These are phyloP conservation scores for Synchiropus splendidus DNA, from an alignment of 2,113 vertebrate genomes.

Conservation along the genomic window DNA sequence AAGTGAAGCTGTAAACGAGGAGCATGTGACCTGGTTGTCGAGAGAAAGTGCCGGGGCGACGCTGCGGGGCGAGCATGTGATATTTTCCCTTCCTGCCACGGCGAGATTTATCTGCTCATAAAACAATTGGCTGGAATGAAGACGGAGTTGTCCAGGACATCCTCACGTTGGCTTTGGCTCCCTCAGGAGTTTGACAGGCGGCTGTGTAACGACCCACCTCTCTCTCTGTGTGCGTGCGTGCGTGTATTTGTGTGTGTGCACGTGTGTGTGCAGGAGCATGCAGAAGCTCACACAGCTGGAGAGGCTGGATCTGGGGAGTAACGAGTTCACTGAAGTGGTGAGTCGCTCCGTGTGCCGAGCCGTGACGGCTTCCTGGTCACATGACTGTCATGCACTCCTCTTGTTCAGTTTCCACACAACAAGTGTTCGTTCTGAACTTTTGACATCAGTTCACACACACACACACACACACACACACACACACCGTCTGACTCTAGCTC, in stretches of 20 bases:
- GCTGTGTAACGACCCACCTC: too few species aligned
- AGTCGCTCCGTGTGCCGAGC: constrained; percentile 37
- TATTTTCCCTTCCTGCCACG: constrained; percentile 40
- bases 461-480: constrained; percentile 2
- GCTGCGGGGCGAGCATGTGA: constrained; percentile 32
- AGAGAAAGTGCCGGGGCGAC: constrained; percentile 19
- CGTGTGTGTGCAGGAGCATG: constrained; percentile 77
- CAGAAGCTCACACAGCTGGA: constrained; percentile 94
- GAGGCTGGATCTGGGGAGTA: constrained; percentile 95
- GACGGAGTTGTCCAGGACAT: too few species aligned
- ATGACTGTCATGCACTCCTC: too few species aligned
- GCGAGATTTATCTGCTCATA: constrained; percentile 26
- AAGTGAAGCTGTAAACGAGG: constrained; percentile 2
- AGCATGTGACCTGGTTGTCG: constrained; percentile 36
- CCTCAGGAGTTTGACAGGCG: too few species aligned
- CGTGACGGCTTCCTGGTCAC: not conserved
- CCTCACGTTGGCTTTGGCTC: too few species aligned
- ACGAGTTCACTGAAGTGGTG: constrained; percentile 92
- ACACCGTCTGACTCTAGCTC: too few species aligned
- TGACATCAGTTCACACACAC: not conserved
- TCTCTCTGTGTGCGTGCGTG: too few species aligned
- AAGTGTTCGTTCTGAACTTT: not conserved
- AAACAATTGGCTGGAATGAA: constrained; percentile 1
- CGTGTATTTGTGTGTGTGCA: constrained; percentile 15
- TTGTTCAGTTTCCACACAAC: not conserved